Evolutionary conservation across 2,888 invertebrate genomes (phyloP).

Genomic region (Archaeoteleia sp.): DNA sequence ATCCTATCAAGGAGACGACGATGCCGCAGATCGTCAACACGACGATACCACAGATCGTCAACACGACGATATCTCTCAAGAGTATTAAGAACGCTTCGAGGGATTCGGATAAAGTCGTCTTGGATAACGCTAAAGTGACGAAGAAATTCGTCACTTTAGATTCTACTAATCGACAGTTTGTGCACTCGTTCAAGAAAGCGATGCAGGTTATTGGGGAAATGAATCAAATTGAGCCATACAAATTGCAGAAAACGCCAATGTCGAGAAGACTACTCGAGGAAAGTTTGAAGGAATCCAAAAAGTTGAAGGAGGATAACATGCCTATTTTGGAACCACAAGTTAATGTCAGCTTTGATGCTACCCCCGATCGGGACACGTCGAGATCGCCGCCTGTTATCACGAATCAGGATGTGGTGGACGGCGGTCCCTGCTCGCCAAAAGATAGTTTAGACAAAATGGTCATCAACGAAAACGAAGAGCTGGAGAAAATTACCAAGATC

Average conservation of each 20-base stretch:
- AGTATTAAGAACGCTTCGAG: conserved; percentile 22
- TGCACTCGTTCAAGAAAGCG: conserved; percentile 28
- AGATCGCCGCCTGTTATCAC: conserved; percentile 71
- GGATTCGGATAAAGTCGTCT: conserved; percentile 6
- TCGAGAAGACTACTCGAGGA: conserved; percentile 15
- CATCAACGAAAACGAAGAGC: conserved; percentile 42
- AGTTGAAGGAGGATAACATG: conserved; percentile 63
- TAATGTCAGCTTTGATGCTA: conserved; percentile 55
- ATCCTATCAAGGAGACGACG: no score
- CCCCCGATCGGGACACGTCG: conserved; percentile 64
- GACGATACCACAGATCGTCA: conserved; percentile 5
- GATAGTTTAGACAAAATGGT: conserved; percentile 49
- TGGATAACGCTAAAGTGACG: conserved; percentile 22
- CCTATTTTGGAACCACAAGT: conserved; percentile 67
- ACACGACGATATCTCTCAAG: conserved; percentile 43
- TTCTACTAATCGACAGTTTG: conserved; percentile 24
- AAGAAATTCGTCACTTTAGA: conserved; percentile 21
- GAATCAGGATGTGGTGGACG: conserved; percentile 58
- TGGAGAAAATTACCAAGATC: conserved; percentile 46
- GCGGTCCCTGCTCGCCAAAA: conserved; percentile 23
- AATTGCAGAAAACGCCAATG: conserved; percentile 51
- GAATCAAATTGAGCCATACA: conserved; percentile 50
- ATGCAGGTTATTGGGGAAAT: conserved; percentile 28
- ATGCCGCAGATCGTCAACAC: conserved; percentile 1
- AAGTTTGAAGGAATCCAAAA: conserved; percentile 6